A percentile compares a stretch with the other conserved stretches of the same genome.
phyloP scores from a whole-genome alignment of 1,140 invertebrate species.

The Drosophila subobscura region DNA sequence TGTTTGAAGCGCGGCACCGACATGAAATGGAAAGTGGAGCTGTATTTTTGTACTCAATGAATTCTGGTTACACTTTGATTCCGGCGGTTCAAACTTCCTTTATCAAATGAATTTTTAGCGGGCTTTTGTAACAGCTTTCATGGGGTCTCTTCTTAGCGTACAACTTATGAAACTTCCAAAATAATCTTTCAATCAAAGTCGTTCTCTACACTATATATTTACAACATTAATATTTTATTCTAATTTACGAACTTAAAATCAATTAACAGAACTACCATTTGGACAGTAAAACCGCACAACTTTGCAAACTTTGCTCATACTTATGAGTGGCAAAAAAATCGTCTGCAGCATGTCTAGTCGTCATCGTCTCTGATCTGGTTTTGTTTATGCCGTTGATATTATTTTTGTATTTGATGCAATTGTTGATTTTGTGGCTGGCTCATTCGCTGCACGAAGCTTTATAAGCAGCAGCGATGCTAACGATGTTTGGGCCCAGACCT shows the following conservation, averaged over 20 bases:
- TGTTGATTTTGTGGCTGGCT: constrained; percentile 14
- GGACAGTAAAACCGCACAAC: background rate
- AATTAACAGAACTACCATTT: background rate
- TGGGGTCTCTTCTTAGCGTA: too few species aligned
- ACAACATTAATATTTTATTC: too few species aligned
- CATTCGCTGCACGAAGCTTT: constrained; percentile 53
- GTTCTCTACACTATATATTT: background rate
- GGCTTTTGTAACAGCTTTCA: too few species aligned
- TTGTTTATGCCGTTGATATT: background rate
- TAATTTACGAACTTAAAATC: background rate
- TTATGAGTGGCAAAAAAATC: constrained; percentile 65
- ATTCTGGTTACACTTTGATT: constrained; percentile 1
- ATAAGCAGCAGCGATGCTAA: constrained; percentile 51
- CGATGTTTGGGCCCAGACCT: constrained; percentile 61
- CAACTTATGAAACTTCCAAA: too few species aligned
- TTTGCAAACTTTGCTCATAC: constrained; percentile 15
- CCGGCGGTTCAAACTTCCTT: background rate
- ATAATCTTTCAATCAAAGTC: too few species aligned
- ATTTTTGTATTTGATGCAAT: background rate
- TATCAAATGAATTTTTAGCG: background rate
- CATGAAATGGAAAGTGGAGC: constrained; percentile 45
- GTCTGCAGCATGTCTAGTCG: constrained; percentile 75
- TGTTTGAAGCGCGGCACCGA: constrained; percentile 46
- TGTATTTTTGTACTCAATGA: background rate
- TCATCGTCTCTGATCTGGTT: constrained; percentile 60